Evolutionary conservation across 2,888 invertebrate species (phyloP).

Genomic region (Pristionchus japonicus): DNA sequence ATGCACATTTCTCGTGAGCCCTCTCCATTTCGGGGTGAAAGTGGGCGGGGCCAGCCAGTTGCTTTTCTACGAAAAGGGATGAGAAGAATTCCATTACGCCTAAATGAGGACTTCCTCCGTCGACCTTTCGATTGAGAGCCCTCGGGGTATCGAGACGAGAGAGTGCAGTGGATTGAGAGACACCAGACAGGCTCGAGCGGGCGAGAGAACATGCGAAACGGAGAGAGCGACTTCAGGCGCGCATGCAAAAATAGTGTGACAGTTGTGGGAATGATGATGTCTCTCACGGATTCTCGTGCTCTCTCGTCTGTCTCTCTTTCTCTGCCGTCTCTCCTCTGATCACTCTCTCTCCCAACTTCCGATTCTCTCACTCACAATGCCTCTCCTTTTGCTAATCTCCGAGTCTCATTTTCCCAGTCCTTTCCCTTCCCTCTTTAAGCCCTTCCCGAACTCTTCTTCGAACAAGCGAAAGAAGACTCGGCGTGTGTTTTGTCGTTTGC

Average conservation of each 20-base stretch:
- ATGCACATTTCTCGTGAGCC: background rate
- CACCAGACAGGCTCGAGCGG: background rate
- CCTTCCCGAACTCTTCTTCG: background rate
- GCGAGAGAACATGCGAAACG: no score
- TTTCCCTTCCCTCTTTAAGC: slow-evolving; percentile 80
- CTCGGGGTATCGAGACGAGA: background rate
- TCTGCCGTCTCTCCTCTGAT: background rate
- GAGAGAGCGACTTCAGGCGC: background rate
- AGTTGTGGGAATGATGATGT: background rate
- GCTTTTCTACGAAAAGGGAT: background rate
- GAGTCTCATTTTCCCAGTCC: slow-evolving; percentile 5
- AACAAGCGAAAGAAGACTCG: background rate
- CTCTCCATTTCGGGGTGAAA: background rate
- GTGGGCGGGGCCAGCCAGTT: background rate
- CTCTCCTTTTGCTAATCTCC: background rate
- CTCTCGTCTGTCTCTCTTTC: background rate
- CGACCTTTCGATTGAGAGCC: slow-evolving; percentile 22
- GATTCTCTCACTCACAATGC: background rate
- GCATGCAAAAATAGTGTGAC: slow-evolving; percentile 38
- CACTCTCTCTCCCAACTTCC: background rate
- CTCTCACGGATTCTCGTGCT: background rate
- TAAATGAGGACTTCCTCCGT: slow-evolving; percentile 9
- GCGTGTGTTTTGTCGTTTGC: no score
- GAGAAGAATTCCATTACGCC: slow-evolving; percentile 31
- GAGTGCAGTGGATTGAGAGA: background rate